Conservation (phyloP, 1,140 invertebrate genomes). For the Halesus radiatus region DNA sequence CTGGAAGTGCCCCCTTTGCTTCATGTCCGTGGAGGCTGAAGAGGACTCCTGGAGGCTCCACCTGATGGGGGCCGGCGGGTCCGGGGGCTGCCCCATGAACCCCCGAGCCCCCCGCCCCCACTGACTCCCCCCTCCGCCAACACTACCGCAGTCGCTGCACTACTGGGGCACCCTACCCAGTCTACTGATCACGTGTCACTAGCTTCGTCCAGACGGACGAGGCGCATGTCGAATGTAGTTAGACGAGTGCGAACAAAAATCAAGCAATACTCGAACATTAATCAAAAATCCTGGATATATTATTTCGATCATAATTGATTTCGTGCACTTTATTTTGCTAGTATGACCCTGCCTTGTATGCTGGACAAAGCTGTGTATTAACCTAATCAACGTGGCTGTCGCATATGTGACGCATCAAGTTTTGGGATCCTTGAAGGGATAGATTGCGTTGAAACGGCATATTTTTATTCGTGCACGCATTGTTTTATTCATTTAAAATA, state of each 20-base stretch:
- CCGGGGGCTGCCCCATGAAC: conserved; percentile 39
- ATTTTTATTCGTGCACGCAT: no score
- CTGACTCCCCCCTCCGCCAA: neutral
- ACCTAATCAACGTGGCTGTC: no score
- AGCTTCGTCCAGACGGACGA: neutral
- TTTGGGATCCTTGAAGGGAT: no score
- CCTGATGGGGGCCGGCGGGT: conserved; percentile 28
- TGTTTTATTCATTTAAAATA: no score
- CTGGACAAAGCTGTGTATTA: no score
- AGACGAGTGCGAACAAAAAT: neutral
- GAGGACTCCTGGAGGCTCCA: conserved; percentile 52
- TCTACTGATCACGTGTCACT: neutral
- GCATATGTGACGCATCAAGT: no score
- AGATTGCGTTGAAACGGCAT: no score
- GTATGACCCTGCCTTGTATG: no score
- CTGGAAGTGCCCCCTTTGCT: conserved; percentile 80
- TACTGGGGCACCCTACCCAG: neutral
- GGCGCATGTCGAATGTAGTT: neutral
- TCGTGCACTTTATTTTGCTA: no score
- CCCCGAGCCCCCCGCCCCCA: neutral
- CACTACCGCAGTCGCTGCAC: neutral
- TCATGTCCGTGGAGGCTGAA: conserved; percentile 70
- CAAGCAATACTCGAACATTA: neutral
- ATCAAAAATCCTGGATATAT: neutral
- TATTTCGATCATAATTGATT: neutral